Percentiles rank a stretch among this genome's conserved stretches.
phyloP scores from a whole-genome alignment of 1,140 invertebrate species.

The Drosophila kepulauana region DNA sequence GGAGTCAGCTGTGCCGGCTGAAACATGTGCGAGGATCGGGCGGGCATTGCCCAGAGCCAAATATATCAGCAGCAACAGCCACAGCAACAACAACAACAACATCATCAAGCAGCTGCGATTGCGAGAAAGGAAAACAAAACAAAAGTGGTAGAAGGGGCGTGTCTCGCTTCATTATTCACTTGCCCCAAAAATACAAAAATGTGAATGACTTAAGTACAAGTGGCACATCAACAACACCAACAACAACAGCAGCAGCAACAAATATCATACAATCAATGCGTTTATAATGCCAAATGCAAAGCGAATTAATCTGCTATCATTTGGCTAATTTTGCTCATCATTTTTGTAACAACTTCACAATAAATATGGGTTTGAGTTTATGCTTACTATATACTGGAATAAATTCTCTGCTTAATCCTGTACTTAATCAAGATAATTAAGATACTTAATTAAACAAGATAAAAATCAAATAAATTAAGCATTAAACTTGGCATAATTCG shows the following conservation, averaged over 20 bases:
- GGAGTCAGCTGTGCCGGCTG: conserved; percentile 66
- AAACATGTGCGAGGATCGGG: conserved; percentile 52
- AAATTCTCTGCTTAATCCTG: no score
- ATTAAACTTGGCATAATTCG: no score
- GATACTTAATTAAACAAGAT: no score
- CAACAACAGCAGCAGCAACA: not conserved
- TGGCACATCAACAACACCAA: conserved; percentile 6
- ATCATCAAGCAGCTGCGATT: conserved; percentile 49
- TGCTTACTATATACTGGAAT: no score
- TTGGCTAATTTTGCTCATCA: no score
- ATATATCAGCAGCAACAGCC: conserved; percentile 19
- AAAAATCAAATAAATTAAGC: no score
- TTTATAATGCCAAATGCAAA: conserved; percentile 7
- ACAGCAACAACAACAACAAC: conserved; percentile 1
- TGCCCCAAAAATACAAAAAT: conserved; percentile 28
- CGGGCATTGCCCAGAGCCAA: conserved; percentile 40
- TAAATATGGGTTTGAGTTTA: no score
- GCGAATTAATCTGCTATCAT: not conserved
- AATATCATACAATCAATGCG: conserved; percentile 1
- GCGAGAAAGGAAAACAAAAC: not conserved
- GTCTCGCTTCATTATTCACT: conserved; percentile 64
- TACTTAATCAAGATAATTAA: no score
- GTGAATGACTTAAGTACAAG: not conserved
- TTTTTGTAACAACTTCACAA: no score
- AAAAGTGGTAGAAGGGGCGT: conserved; percentile 43